Evolutionary conservation across 2,797 vertebrate genomes (phyloP), one percentile per base, ranked within the genome.

Genomic region (Bovichtus variegatus): DNA sequence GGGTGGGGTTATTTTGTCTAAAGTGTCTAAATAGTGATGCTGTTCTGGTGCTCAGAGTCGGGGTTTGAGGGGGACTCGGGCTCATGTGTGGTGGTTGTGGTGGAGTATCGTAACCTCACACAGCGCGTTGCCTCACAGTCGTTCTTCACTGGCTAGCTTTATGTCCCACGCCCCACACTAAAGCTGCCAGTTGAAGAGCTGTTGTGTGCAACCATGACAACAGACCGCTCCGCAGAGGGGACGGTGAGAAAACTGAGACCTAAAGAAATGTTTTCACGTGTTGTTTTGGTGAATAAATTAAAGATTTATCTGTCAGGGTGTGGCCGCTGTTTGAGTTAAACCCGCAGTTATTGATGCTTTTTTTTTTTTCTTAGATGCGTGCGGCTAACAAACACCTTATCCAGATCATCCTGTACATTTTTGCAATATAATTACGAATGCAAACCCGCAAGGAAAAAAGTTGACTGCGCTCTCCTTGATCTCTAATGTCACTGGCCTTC

Each of bases 151-250:
- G 95, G 96, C 96, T 96, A 96, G 95, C 96, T 96, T 96, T 96
- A 96, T 93, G 94, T 94, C 90, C 90, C 79, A 81, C 81, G 53
- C 73, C 91, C 80, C 72, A 76, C 57, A 72, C 91, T 96, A 96
- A 96, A 96, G 96, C 96, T 96, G 95, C 96, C 96, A 96, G 95
- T 96, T 96, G 96, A 96, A 96, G 95, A 96, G 94, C 96, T 96
- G 95, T 96, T 96, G 95, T 96, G 96, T 95, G 95, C 94, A 94
- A 96, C 95, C 93, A 95, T 94, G 90, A 94, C 95, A 93, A 95
- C 94, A 83, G 80, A 81, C 76, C 55, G 75, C 81, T 87, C 63
- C n/a, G 12, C 81, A 79, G 38, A 86, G 50, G 46, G 71, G 58
- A 72, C 31, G 44, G 72, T 31, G 72, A 44, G 69, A 79, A 69